Percentiles rank a stretch among this genome's conserved stretches.
Conservation (phyloP, 2,797 vertebrate species). For the Steatocranus sp. region DNA sequence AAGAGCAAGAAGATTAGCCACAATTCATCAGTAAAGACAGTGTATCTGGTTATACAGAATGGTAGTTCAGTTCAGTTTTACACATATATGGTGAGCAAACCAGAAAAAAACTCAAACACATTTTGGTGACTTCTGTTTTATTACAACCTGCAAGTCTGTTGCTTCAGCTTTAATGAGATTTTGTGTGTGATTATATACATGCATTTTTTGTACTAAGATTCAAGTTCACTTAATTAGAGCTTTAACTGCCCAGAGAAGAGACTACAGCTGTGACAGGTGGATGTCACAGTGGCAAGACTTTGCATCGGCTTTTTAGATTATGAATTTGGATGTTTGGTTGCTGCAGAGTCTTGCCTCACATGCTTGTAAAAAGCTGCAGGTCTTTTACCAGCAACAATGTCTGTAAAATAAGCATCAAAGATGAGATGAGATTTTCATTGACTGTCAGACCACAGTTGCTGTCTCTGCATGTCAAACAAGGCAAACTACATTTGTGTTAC, state of each 20-base stretch:
- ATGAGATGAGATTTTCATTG: neutral
- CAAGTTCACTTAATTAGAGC: rapidly evolving
- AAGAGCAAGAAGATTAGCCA: rapidly evolving
- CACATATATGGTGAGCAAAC: rapidly evolving
- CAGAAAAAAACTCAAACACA: neutral
- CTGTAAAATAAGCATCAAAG: rapidly evolving
- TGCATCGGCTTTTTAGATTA: no score
- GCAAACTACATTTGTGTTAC: rapidly evolving
- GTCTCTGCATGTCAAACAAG: rapidly evolving
- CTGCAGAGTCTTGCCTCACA: neutral
- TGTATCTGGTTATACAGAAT: rapidly evolving
- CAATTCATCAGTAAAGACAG: neutral
- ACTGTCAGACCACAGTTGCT: rapidly evolving
- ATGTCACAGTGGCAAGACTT: rapidly evolving
- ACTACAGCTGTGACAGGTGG: rapidly evolving
- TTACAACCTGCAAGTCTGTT: neutral
- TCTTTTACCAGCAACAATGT: rapidly evolving
- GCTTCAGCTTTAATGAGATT: rapidly evolving
- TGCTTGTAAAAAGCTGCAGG: rapidly evolving
- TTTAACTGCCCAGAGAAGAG: neutral
- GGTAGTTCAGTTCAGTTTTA: neutral
- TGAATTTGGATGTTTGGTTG: no score
- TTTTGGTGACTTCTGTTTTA: rapidly evolving
- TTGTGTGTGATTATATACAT: neutral
- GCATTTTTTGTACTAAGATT: neutral